These are phyloP conservation scores for Phylloscopus trochiloides DNA, from an alignment of 2,113 vertebrate genomes.

Conservation along the genomic window DNA sequence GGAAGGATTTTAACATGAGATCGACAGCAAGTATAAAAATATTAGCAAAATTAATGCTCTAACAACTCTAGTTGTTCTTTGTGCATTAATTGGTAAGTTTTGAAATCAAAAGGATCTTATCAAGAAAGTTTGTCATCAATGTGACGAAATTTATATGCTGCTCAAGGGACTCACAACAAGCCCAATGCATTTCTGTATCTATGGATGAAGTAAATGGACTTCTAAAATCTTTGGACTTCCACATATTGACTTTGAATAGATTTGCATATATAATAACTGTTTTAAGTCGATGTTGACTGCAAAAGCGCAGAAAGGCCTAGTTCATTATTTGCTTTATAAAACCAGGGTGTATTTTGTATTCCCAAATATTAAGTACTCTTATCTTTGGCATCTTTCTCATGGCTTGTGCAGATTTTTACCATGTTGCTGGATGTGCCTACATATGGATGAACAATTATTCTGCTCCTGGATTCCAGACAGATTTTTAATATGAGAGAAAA, in stretches of 20 bases:
- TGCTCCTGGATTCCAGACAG: not conserved
- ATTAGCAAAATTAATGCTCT: not conserved
- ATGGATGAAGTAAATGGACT: not conserved
- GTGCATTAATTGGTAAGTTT: not conserved
- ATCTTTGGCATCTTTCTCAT: not conserved
- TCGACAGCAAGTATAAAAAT: not conserved
- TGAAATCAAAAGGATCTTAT: not conserved
- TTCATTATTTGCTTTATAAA: not conserved
- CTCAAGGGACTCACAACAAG: not conserved
- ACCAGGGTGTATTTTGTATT: not conserved
- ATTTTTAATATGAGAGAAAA: not conserved
- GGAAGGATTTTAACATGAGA: constrained; percentile 15
- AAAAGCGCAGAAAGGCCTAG: not conserved
- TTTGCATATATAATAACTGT: not conserved
- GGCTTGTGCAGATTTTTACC: not conserved
- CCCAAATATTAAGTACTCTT: not conserved
- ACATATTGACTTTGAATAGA: not conserved
- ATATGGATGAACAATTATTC: not conserved
- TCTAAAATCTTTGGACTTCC: not conserved
- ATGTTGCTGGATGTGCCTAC: not conserved
- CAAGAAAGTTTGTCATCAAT: not conserved
- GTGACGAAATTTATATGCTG: not conserved
- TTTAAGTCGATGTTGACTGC: not conserved
- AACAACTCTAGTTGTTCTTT: not conserved
- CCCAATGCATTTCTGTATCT: not conserved